A percentile compares a stretch with the other conserved stretches of the same genome.
Conservation (phyloP, 2,797 vertebrate species). For the Gallinago nigripennis region DNA sequence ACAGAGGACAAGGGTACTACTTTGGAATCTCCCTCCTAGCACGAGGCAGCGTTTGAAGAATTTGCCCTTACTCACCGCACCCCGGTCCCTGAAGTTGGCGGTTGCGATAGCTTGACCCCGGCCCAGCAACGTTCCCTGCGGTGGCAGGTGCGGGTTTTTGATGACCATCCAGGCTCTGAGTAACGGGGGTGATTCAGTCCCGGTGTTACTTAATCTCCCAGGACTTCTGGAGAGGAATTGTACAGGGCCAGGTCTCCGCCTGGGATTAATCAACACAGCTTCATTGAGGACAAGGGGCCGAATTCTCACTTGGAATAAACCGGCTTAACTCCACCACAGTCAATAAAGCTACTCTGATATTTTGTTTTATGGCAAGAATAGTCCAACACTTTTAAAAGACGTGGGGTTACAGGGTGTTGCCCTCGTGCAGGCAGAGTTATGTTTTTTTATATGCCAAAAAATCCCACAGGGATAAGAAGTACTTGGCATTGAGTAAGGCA, state of each 20-base stretch:
- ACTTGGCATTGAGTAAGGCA: neutral
- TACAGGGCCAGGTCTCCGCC: neutral
- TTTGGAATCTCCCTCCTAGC: neutral
- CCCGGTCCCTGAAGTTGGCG: neutral
- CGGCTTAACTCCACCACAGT: neutral
- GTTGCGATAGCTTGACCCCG: accelerated
- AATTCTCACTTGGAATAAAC: constrained; percentile 52
- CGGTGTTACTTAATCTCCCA: neutral
- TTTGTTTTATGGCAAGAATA: neutral
- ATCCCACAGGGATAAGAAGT: neutral
- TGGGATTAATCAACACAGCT: constrained; percentile 20
- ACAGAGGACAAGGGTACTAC: neutral
- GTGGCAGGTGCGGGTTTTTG: neutral
- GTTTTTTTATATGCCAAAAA: neutral
- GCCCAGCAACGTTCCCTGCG: accelerated
- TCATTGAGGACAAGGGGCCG: constrained; percentile 37
- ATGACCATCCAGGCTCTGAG: neutral
- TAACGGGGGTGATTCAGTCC: neutral
- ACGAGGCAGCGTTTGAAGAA: neutral
- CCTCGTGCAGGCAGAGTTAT: neutral
- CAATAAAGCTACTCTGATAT: constrained; percentile 42
- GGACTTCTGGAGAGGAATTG: neutral
- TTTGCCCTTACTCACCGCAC: neutral
- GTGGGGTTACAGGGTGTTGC: neutral
- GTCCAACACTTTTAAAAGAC: neutral